Conservation (phyloP, 2,888 invertebrate species). For the Eledone cirrhosa region DNA sequence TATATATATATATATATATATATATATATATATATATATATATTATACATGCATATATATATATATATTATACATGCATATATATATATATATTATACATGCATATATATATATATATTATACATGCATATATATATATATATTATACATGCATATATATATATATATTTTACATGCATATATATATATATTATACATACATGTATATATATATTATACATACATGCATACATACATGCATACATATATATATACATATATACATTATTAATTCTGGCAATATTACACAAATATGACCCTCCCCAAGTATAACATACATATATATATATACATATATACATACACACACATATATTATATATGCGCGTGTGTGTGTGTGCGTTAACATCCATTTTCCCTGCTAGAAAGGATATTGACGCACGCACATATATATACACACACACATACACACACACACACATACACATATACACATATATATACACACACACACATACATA, state of each 20-base stretch:
- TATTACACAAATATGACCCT: too few relatives aligned
- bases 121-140: not conserved
- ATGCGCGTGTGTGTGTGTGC: too few relatives aligned
- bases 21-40: too few relatives aligned
- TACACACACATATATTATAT: not conserved
- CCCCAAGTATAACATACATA: too few relatives aligned
- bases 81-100: too few relatives aligned
- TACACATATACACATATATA: slow-evolving; percentile 20
- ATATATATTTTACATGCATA: not conserved
- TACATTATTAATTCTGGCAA: too few relatives aligned
- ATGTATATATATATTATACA: slow-evolving; percentile 12
- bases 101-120: too few relatives aligned
- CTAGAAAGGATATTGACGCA: not conserved
- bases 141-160: not conserved
- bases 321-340: not conserved
- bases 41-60: too few relatives aligned
- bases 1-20: too few relatives aligned
- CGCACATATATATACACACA: slow-evolving; percentile 21
- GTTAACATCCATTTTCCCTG: not conserved
- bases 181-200: slow-evolving; percentile 10
- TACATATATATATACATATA: not conserved
- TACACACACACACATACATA: too few relatives aligned
- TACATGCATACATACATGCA: not conserved
- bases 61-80: too few relatives aligned
- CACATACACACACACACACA: slow-evolving; percentile 19